Evolutionary conservation across 2,113 vertebrate genomes (phyloP), one percentile per base, ranked within the genome.

Genomic region (Gymnorhina tibicen): DNA sequence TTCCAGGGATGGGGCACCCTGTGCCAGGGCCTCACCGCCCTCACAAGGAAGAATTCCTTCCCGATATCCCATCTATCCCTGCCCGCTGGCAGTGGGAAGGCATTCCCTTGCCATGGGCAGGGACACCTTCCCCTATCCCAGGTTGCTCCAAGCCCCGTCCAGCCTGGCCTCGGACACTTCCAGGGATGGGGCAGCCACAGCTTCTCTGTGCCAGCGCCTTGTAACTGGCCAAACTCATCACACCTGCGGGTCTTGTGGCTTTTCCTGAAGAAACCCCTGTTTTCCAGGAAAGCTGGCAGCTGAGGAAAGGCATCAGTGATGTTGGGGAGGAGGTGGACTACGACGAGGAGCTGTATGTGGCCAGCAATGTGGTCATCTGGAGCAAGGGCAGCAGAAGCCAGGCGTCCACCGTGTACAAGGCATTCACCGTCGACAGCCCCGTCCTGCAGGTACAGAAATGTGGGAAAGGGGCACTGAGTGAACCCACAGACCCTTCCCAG

Each of bases 311-410:
- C 13, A 83, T 97, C 62, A 98, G 98, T 15, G 98, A 98, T 37
- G 97, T 98, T 33, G 97, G 97, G 44, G 98, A 99, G 52, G 98
- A 99, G 66, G 98, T 98, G 28, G 99, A 99, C 81, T 99, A 99
- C 39, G 99, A 99, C 11, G 99, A 99, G 76, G 99, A 99, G 92
- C 98, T 99, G 44, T 99, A 99, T 3, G 96, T 99, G 87, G 98
- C 99, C 69, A 99, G 99, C 74, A 99, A 99, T 5, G 98, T 99
- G 98, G 99, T 99, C 50, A 99, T 99, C 74, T 99, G 99, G 99
- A 99, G 99, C 96, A 99, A 98, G 93, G 99, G 99, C 32, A 99
- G 99, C 92, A 98, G 98, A 89, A 98, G 80, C 72, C 98, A 99
- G 81, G 98, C 98, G 0, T 98, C 99, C 32, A 89, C 97, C 1